Evolutionary conservation across 2,797 vertebrate genomes (phyloP).

Genomic region (Triplophysa bombifrons): DNA sequence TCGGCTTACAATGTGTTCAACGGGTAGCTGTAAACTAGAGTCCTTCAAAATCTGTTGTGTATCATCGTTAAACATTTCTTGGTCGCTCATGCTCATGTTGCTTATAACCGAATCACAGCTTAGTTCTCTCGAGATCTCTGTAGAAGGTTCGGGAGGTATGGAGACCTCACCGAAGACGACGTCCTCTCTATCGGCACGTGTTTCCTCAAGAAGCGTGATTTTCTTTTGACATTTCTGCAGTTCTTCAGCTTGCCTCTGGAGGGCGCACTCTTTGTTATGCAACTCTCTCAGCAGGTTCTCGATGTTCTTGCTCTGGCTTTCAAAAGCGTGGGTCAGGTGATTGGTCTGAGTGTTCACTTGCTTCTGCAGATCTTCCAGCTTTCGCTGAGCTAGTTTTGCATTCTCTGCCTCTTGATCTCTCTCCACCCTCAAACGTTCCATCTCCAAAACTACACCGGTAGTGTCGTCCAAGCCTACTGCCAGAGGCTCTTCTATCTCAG

Average conservation of each 20-base stretch:
- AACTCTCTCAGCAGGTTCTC: conserved; percentile 74
- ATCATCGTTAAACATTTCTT: conserved; percentile 23
- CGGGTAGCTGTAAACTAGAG: conserved; percentile 23
- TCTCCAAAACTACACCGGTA: conserved; percentile 61
- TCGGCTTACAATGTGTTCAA: background rate
- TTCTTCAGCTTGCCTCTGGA: conserved; percentile 68
- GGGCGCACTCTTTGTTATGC: conserved; percentile 71
- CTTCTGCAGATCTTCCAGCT: conserved; percentile 76
- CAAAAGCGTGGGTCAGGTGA: conserved; percentile 79
- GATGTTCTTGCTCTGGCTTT: conserved; percentile 80
- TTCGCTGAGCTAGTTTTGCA: conserved; percentile 68
- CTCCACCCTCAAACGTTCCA: conserved; percentile 66
- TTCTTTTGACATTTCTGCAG: conserved; percentile 65
- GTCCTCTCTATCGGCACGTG: conserved; percentile 32
- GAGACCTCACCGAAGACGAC: background rate
- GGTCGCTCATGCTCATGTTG: conserved; percentile 11
- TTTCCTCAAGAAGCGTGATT: conserved; percentile 57
- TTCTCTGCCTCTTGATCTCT: conserved; percentile 66
- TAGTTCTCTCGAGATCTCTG: conserved; percentile 26
- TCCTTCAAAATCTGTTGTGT: conserved; percentile 14
- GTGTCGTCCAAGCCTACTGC: conserved; percentile 42
- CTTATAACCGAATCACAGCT: conserved; percentile 38
- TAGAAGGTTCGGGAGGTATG: conserved; percentile 1
- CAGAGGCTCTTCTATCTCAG: conserved; percentile 18
- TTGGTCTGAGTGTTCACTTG: conserved; percentile 79